Evolutionary conservation across 2,113 vertebrate species (phyloP).

Genomic region (Phainopepla nitens): DNA sequence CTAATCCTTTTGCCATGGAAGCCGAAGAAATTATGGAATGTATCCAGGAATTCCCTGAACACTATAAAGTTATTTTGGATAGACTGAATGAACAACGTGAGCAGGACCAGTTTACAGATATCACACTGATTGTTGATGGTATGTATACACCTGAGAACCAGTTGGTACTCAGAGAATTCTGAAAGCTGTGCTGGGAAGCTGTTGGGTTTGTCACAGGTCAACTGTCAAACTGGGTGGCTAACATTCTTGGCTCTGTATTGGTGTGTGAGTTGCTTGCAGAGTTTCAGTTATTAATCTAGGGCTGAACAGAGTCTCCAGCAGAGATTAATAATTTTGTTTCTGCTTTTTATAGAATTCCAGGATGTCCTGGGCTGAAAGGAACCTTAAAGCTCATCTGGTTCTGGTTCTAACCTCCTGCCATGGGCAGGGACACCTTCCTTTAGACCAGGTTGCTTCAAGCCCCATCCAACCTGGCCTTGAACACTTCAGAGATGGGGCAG

Average conservation of each 20-base stretch:
- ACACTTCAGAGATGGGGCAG: not conserved
- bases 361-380: not conserved
- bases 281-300: not conserved
- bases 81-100: not conserved
- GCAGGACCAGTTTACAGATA: not conserved
- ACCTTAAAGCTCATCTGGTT: not conserved
- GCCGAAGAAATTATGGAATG: not conserved
- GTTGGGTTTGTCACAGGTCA: not conserved
- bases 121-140: not conserved
- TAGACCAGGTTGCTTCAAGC: not conserved
- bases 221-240: not conserved
- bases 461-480: not conserved
- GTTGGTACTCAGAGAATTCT: not conserved
- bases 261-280: not conserved
- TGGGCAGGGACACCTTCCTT: not conserved
- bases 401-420: not conserved
- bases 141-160: not conserved
- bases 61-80: not conserved
- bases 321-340: not conserved
- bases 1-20: not conserved
- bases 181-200: not conserved
- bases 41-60: not conserved
- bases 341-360: not conserved
- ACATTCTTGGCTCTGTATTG: not conserved
- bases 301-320: not conserved